Percentiles rank a stretch among this genome's conserved stretches.
Evolutionary conservation across 35 echinoderm and acorn worm species (phyloP).

Genomic region (Patiria miniata): DNA sequence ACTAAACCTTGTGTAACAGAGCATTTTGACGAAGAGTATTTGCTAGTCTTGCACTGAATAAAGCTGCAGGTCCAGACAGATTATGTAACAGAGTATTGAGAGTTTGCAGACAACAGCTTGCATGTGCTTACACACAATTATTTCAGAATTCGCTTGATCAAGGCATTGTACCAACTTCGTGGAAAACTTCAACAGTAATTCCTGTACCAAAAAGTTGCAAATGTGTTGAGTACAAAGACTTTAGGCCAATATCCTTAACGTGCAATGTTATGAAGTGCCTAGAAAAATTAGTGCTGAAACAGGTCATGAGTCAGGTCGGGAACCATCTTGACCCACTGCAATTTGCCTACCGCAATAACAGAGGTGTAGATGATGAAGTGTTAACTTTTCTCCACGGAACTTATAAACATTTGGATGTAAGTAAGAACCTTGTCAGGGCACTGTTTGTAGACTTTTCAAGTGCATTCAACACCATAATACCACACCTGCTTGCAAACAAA

Average conservation of each 20-base stretch:
- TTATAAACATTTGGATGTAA: not conserved
- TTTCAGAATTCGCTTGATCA: not conserved
- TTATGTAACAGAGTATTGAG: not conserved
- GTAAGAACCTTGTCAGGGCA: not conserved
- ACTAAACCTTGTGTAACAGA: too few species aligned
- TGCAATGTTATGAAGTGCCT: not conserved
- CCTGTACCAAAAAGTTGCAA: not conserved
- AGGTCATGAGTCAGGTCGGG: not conserved
- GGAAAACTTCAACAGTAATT: not conserved
- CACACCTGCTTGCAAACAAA: not conserved
- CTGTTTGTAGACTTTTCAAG: not conserved
- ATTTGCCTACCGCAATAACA: not conserved
- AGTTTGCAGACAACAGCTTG: too few species aligned
- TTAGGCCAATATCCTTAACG: not conserved
- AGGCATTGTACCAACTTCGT: not conserved
- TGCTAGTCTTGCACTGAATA: too few species aligned
- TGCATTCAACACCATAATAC: not conserved
- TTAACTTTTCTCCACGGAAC: not conserved
- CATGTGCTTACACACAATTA: not conserved
- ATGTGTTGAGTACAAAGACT: not conserved
- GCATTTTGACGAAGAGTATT: too few species aligned
- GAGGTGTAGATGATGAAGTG: not conserved
- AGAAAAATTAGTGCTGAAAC: not conserved
- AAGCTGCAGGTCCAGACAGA: too few species aligned
- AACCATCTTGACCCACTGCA: not conserved